A percentile compares a stretch with the other conserved stretches of the same genome.
These are phyloP conservation scores for Lagopus leucura DNA, from an alignment of 2,113 vertebrate genomes.

Conservation along the genomic window DNA sequence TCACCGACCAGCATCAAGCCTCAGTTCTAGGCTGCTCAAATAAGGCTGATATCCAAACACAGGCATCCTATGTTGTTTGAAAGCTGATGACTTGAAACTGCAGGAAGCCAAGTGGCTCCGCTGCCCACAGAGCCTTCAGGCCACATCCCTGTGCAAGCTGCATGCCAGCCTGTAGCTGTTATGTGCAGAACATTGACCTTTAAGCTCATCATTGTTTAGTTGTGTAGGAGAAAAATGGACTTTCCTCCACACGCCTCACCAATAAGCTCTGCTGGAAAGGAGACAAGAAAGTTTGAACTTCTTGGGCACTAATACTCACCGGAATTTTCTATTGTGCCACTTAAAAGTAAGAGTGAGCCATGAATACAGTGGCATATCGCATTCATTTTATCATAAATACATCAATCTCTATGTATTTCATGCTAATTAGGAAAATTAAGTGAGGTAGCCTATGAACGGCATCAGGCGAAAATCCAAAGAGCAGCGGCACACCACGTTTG, in stretches of 20 bases:
- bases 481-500: fast-evolving
- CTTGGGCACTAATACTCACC: background rate
- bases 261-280: background rate
- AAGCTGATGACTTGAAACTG: too few species aligned
- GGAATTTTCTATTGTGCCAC: background rate
- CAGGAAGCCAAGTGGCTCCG: fast-evolving
- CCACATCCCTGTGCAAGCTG: fast-evolving
- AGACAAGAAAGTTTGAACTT: background rate
- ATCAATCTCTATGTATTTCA: background rate
- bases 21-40: fast-evolving
- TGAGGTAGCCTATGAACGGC: background rate
- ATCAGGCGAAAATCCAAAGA: background rate
- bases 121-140: fast-evolving
- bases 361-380: background rate
- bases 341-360: background rate
- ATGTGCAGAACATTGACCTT: background rate
- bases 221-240: background rate
- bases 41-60: background rate
- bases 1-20: fast-evolving
- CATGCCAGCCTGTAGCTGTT: fast-evolving
- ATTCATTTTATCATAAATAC: background rate
- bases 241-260: background rate
- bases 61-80: fast-evolving
- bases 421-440: background rate
- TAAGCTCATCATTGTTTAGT: background rate